These are phyloP conservation scores for Nyctereutes procyonoides DNA, from an alignment of 2,113 vertebrate species.

Conservation along the genomic window DNA sequence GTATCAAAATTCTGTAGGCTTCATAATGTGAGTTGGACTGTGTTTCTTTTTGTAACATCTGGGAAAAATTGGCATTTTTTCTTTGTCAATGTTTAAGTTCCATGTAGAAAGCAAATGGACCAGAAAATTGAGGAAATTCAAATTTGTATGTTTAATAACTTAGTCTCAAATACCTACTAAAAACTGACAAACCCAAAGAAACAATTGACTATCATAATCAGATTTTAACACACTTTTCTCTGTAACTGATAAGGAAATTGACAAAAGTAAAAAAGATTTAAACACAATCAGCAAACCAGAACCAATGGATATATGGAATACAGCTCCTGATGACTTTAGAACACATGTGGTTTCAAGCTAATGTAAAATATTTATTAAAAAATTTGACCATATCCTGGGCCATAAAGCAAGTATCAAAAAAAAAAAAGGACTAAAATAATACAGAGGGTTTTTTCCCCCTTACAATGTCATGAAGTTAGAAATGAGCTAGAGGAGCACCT, in stretches of 20 bases:
- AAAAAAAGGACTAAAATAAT: background rate
- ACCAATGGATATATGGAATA: background rate
- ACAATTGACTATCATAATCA: background rate
- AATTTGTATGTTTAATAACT: background rate
- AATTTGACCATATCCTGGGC: background rate
- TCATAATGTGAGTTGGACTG: background rate
- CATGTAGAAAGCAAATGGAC: background rate
- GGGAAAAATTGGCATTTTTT: background rate
- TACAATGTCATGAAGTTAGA: background rate
- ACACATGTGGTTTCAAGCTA: background rate
- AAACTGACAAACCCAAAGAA: background rate
- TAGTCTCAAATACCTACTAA: background rate
- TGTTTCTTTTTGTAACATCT: background rate
- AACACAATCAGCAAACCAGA: background rate
- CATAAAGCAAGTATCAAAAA: background rate
- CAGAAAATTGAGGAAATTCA: background rate
- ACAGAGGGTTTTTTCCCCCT: background rate
- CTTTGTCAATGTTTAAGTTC: background rate
- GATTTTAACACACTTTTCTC: background rate
- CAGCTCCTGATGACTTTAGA: background rate
- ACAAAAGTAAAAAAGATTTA: background rate
- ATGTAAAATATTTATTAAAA: background rate
- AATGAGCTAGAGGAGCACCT: background rate
- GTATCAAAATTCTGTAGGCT: background rate
- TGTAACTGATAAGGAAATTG: background rate